Conservation (phyloP, 35 echinoderm and acorn worm species). For the Lytechinus variegatus region DNA sequence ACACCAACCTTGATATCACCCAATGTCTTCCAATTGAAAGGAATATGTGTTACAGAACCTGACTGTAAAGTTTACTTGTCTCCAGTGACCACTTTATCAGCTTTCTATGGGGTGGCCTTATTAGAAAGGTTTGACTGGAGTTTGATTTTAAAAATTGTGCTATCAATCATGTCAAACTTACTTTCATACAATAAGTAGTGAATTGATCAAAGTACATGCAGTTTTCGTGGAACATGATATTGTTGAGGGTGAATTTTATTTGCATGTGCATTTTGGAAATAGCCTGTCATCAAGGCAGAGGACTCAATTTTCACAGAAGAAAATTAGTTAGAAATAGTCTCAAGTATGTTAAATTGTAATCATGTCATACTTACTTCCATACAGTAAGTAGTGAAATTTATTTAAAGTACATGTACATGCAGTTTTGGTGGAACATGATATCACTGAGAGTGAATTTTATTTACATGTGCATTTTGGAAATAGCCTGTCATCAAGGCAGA, state of each 20-base stretch:
- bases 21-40: no score
- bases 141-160: no score
- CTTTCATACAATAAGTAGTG: no score
- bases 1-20: no score
- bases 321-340: background rate
- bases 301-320: background rate
- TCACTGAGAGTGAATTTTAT: background rate
- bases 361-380: no score
- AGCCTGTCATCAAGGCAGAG: background rate
- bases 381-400: background rate
- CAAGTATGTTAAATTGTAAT: background rate
- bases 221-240: background rate
- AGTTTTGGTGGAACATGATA: background rate
- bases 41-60: no score
- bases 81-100: no score
- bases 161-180: no score
- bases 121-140: no score
- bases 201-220: background rate
- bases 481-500: background rate
- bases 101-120: no score
- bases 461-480: background rate
- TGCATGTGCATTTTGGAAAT: background rate
- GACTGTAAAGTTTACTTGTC: no score
- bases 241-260: background rate
- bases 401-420: background rate